phyloP scores from a whole-genome alignment of 1,140 invertebrate genomes.

The Cotesia glomerata region DNA sequence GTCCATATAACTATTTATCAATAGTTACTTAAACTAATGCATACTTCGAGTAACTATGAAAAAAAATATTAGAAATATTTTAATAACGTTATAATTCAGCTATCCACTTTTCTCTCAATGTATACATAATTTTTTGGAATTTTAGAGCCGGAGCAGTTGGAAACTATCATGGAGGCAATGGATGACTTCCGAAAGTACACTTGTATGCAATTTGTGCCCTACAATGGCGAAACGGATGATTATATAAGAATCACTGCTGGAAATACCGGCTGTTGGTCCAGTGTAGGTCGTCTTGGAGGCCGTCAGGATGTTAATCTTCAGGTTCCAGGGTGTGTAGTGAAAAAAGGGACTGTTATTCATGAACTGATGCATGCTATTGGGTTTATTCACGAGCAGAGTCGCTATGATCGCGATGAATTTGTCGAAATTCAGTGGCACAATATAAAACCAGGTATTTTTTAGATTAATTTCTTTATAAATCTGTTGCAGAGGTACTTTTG shows the following conservation, averaged over 20 bases:
- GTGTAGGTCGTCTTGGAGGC: slow-evolving; percentile 75
- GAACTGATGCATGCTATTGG: slow-evolving; percentile 87
- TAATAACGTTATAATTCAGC: no score
- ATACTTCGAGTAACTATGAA: no score
- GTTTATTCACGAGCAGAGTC: slow-evolving; percentile 87
- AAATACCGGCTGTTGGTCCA: slow-evolving; percentile 82
- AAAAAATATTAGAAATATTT: no score
- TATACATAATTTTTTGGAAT: neutral
- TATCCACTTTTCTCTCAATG: no score
- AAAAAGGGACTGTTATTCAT: slow-evolving; percentile 79
- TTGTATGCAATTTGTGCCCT: slow-evolving; percentile 75
- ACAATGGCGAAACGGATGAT: slow-evolving; percentile 66
- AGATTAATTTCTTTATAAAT: neutral
- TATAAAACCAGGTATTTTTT: slow-evolving; percentile 67
- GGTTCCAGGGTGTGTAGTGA: slow-evolving; percentile 74
- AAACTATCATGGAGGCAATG: slow-evolving; percentile 69
- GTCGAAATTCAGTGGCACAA: slow-evolving; percentile 77
- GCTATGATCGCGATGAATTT: slow-evolving; percentile 78
- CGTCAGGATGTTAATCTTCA: slow-evolving; percentile 77
- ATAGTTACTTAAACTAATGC: no score
- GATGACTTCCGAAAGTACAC: slow-evolving; percentile 74
- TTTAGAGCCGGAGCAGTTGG: slow-evolving; percentile 46
- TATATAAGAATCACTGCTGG: slow-evolving; percentile 73
- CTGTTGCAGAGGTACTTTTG: no score
- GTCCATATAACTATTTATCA: no score